A percentile compares a stretch with the other conserved stretches of the same genome.
Evolutionary conservation across 2,113 vertebrate genomes (phyloP).

Genomic region (Copsychus sechellarum): DNA sequence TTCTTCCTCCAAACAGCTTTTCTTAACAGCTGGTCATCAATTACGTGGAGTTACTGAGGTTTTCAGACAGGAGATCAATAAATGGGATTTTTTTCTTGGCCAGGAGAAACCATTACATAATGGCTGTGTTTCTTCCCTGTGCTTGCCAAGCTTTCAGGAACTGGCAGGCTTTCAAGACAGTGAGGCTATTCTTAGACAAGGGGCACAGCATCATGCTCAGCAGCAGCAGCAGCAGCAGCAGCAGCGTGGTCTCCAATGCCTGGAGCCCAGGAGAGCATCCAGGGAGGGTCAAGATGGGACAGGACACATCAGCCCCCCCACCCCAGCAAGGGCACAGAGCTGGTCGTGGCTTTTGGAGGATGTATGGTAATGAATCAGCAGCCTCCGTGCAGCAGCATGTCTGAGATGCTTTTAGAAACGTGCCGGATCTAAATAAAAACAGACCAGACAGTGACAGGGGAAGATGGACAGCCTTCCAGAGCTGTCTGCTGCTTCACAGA

Average conservation of each 20-base stretch:
- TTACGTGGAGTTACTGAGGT: conserved; percentile 42
- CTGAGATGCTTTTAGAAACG: accelerated
- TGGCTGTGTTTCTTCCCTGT: conserved; percentile 36
- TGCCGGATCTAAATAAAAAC: not conserved
- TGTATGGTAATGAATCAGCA: not conserved
- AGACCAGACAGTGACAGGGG: not conserved
- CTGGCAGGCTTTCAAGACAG: not conserved
- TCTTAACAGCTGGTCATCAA: conserved; percentile 64
- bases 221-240: not conserved
- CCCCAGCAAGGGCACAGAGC: accelerated
- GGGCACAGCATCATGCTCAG: not conserved
- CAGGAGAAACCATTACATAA: conserved; percentile 62
- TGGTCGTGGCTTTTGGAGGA: not conserved
- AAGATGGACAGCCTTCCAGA: not conserved
- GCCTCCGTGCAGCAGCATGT: not conserved
- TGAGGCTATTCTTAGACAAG: not conserved
- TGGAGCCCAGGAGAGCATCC: not conserved
- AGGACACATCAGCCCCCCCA: not conserved
- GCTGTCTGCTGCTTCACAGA: not conserved
- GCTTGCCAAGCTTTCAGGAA: not conserved
- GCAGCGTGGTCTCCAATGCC: not conserved
- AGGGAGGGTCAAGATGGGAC: not conserved
- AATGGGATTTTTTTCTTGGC: conserved; percentile 46
- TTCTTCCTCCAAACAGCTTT: conserved; percentile 65
- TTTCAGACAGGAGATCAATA: conserved; percentile 66